Evolutionary conservation across 2,113 vertebrate genomes (phyloP).

Genomic region (Caloenas nicobarica): DNA sequence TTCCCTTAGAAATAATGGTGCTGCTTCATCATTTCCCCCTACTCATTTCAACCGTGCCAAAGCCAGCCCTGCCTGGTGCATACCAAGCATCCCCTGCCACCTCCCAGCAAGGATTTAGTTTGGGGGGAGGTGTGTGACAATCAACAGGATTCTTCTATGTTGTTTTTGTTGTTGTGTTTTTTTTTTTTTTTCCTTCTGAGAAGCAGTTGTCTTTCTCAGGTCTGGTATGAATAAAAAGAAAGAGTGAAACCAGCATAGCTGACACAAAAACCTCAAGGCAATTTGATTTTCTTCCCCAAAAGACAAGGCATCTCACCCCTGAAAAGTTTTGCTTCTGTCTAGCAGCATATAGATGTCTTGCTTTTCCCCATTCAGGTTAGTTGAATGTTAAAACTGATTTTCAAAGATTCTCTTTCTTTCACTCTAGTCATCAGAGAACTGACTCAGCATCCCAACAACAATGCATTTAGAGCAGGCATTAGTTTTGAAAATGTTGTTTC

Average conservation of each 20-base stretch:
- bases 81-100: conserved; percentile 18
- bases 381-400: conserved; percentile 47
- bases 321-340: neutral
- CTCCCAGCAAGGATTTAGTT: neutral
- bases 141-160: conserved; percentile 1
- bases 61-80: neutral
- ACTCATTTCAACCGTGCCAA: neutral
- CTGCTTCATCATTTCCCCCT: neutral
- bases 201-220: conserved; percentile 23
- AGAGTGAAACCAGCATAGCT: neutral
- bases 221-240: conserved; percentile 45
- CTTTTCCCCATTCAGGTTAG: conserved; percentile 44
- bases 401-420: conserved; percentile 40
- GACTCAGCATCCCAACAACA: conserved; percentile 61
- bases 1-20: neutral
- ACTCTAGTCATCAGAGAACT: conserved; percentile 24
- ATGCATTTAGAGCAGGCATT: conserved; percentile 52
- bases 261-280: neutral
- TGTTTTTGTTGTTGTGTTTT: neutral
- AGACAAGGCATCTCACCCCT: neutral
- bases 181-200: neutral
- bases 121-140: neutral
- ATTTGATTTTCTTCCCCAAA: conserved; percentile 6
- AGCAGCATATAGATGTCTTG: neutral
- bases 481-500: conserved; percentile 64